Conservation (phyloP, 1,140 invertebrate genomes). For the Heterodera schachtii region DNA sequence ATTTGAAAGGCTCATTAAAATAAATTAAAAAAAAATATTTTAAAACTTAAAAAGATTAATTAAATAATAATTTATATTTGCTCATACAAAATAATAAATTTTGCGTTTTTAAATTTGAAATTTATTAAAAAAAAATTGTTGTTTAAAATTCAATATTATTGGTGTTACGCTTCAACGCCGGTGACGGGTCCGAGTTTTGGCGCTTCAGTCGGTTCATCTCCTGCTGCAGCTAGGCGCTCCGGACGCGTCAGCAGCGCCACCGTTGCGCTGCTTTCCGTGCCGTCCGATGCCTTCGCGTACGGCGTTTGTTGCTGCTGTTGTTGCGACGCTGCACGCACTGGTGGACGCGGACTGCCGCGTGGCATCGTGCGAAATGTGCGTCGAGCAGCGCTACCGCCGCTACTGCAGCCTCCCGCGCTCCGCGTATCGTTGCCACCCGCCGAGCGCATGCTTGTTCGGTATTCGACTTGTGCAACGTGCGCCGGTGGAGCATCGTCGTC, state of each 20-base stretch:
- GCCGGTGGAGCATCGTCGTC: neutral
- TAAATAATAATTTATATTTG: too few relatives aligned
- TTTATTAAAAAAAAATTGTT: neutral
- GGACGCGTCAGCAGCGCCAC: neutral
- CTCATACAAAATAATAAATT: too few relatives aligned
- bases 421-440: neutral
- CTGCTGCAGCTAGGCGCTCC: constrained; percentile 4
- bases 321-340: too few relatives aligned
- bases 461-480: neutral
- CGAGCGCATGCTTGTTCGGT: neutral
- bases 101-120: too few relatives aligned
- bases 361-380: too few relatives aligned
- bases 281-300: neutral
- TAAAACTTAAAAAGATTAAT: too few relatives aligned
- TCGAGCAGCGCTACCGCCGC: too few relatives aligned
- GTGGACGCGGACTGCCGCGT: neutral
- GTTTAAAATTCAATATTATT: too few relatives aligned
- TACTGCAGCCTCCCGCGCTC: neutral
- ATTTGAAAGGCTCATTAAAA: too few relatives aligned
- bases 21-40: too few relatives aligned
- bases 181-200: constrained; percentile 23
- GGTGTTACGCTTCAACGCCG: constrained; percentile 3
- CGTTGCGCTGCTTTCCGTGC: too few relatives aligned
- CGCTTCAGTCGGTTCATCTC: neutral
- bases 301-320: neutral